A percentile compares a stretch with the other conserved stretches of the same genome.
Conservation (phyloP, 1,140 invertebrate species). For the Drosophila biarmipes region DNA sequence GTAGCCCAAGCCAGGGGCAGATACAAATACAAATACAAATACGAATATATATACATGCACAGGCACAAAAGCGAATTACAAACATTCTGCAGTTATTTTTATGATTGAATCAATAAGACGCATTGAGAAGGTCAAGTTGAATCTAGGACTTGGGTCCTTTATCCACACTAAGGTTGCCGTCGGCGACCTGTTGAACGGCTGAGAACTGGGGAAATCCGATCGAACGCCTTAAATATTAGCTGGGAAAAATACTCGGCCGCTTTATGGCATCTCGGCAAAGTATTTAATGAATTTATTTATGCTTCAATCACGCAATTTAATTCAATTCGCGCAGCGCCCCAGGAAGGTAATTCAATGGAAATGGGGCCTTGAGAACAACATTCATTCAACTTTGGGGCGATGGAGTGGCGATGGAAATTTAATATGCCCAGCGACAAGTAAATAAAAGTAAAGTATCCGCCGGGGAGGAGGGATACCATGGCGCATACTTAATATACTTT, state of each 20-base stretch:
- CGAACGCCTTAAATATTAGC: slow-evolving; percentile 33
- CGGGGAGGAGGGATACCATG: slow-evolving; percentile 38
- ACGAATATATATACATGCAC: background rate
- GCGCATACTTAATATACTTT: slow-evolving; percentile 62
- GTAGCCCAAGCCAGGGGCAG: slow-evolving; percentile 14
- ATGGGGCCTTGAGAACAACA: slow-evolving; percentile 48
- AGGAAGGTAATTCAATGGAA: slow-evolving; percentile 48
- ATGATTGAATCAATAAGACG: slow-evolving; percentile 73
- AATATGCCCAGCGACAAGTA: slow-evolving; percentile 60
- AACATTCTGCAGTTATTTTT: slow-evolving; percentile 71
- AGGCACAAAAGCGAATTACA: slow-evolving; percentile 7
- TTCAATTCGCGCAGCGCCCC: slow-evolving; percentile 53
- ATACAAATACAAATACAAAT: slow-evolving; percentile 1
- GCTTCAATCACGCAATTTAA: slow-evolving; percentile 74
- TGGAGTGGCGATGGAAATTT: slow-evolving; percentile 35
- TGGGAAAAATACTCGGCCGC: slow-evolving; percentile 10
- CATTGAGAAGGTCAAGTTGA: slow-evolving; percentile 53
- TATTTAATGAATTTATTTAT: slow-evolving; percentile 75
- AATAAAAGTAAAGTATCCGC: slow-evolving; percentile 59
- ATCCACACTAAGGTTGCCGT: background rate
- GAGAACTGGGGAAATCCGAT: background rate
- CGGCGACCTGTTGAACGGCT: slow-evolving; percentile 58
- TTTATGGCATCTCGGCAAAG: slow-evolving; percentile 12
- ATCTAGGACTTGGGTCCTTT: slow-evolving; percentile 17
- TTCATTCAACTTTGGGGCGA: slow-evolving; percentile 36